Evolutionary conservation across 2,797 vertebrate species (phyloP), one percentile per base, ranked within the genome.

Genomic region (Falco rusticolus): DNA sequence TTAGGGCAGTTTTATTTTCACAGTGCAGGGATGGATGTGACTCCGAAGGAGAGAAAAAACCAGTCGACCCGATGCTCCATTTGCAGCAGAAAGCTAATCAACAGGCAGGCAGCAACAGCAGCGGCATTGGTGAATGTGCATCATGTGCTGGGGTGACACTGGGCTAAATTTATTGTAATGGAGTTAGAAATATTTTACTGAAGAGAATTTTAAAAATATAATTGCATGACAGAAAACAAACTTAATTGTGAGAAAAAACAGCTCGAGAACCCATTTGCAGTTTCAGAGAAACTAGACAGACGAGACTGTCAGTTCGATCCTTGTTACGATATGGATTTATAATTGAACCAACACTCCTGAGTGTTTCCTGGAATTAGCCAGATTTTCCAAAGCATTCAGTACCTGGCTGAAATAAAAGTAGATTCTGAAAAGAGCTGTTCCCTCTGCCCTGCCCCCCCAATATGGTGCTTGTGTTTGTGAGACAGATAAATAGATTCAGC

Each of bases 151-250:
- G 14, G 50, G 59, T 93, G 90, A 74, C 71, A 63, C 54, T 2
- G 8, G 53, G 43, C 56, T 80, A 45, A 87, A 93, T 95, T 96
- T 89, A 87, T 87, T 87, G 86, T 71, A 37, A 91, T 66, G 81
- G 51, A 92, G 60, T 57, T 34, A 50, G 95, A 90, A 91, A 92
- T 89, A 79, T 93, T 95, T 93, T 51, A 84, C 87, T 14, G 81
- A 87, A 34, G 66, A 57, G 86, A 84, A 87, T 84, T 87, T 95
- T 1, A 6, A 89, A 93, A 94, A 53, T 66, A 64, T 47, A 82
- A 54, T 53, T 77, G 74, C 43, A 5, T 64, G 91, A 74, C 70
- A 89, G 83, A 79, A 94, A 89, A 85, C 63, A 94, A 94, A 94
- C 83, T 43, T 77, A 93, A 93, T 74, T 10, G 4, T 3, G 11